Conservation (phyloP, 1,140 invertebrate genomes). For the Procambarus clarkii region DNA sequence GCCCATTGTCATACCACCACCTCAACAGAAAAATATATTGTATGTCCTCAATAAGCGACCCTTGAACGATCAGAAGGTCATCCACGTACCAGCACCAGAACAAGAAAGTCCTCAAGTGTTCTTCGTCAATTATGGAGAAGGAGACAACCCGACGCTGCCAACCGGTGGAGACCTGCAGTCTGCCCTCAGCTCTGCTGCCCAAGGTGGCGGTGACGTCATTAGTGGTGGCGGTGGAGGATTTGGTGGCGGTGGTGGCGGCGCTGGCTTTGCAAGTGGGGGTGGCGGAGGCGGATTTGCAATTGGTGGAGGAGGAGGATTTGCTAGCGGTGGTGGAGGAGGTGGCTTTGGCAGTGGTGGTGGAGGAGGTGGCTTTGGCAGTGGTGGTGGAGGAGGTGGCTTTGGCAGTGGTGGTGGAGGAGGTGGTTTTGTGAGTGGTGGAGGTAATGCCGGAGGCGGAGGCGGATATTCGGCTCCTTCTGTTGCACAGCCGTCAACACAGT, state of each 20-base stretch:
- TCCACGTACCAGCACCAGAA: conserved; percentile 55
- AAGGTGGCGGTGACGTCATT: conserved; percentile 44
- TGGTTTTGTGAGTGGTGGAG: background rate
- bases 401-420: background rate
- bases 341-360: conserved; percentile 6
- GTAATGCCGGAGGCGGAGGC: background rate
- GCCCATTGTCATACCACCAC: conserved; percentile 66
- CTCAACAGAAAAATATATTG: conserved; percentile 68
- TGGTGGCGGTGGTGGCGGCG: background rate
- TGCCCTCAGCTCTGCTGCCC: conserved; percentile 52
- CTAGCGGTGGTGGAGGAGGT: background rate
- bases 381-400: background rate
- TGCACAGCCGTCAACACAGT: background rate
- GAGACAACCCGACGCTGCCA: conserved; percentile 67
- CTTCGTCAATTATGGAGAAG: conserved; percentile 67
- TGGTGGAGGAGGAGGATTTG: background rate
- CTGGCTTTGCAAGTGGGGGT: conserved; percentile 13
- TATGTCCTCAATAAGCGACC: conserved; percentile 68
- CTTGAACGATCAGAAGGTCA: conserved; percentile 42
- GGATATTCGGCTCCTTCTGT: background rate
- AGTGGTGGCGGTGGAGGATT: conserved; percentile 21
- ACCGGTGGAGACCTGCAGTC: conserved; percentile 57
- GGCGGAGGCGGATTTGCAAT: background rate
- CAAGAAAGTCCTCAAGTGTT: conserved; percentile 59
- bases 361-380: background rate